Conservation (phyloP, 2,888 invertebrate genomes). For the Eurois occulta region DNA sequence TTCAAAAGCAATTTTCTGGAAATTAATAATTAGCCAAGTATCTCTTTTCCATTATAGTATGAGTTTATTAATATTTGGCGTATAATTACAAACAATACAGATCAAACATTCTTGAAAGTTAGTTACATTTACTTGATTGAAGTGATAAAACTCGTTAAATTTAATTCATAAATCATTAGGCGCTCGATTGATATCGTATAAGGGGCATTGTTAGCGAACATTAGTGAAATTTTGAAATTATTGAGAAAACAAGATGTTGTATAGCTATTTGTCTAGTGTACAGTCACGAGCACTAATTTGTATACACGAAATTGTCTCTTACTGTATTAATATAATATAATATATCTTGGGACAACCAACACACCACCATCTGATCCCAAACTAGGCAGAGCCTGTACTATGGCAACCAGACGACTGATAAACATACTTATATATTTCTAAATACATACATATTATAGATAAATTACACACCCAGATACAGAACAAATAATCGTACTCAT, state of each 20-base stretch:
- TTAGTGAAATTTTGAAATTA: not conserved
- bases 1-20: not conserved
- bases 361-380: too few relatives aligned
- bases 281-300: not conserved
- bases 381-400: too few relatives aligned
- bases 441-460: too few relatives aligned
- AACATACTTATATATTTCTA: too few relatives aligned
- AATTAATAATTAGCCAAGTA: too few relatives aligned
- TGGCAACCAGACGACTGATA: too few relatives aligned
- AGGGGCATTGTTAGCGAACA: not conserved
- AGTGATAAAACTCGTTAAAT: too few relatives aligned
- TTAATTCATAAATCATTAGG: not conserved
- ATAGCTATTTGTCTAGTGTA: not conserved
- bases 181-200: not conserved
- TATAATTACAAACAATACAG: not conserved
- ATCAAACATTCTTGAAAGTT: not conserved
- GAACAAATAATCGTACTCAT: too few relatives aligned
- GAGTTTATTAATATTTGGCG: not conserved
- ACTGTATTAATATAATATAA: too few relatives aligned
- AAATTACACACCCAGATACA: too few relatives aligned
- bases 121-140: not conserved
- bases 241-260: not conserved
- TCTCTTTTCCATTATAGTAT: too few relatives aligned
- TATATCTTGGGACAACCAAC: too few relatives aligned
- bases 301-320: not conserved